phyloP scores from a whole-genome alignment of 2,797 vertebrate species.

The Pelochelys cantorii region DNA sequence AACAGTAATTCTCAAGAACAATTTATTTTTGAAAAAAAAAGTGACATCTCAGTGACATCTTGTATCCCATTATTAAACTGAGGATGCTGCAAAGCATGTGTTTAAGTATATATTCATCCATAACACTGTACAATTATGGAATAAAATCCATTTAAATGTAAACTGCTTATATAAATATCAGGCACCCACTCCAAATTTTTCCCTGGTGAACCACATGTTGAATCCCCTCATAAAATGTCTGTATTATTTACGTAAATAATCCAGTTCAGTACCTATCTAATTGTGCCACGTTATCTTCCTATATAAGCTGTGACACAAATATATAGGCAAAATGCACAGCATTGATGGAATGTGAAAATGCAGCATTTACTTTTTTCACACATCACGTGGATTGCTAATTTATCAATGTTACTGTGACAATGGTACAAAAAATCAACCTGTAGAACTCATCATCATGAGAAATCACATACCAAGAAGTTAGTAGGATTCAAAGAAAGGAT shows the following conservation, averaged over 20 bases:
- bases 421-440: slow-evolving; percentile 14
- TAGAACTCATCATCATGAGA: not conserved
- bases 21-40: slow-evolving; percentile 56
- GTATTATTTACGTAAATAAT: not conserved
- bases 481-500: slow-evolving; percentile 23
- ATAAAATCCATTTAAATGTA: not conserved
- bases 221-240: not conserved
- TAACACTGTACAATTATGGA: not conserved
- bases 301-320: not conserved
- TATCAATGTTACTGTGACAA: slow-evolving; percentile 11
- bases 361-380: not conserved
- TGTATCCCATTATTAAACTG: slow-evolving; percentile 21
- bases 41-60: not conserved
- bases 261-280: slow-evolving; percentile 29
- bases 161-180: not conserved
- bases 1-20: slow-evolving; percentile 65
- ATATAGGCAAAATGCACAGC: not conserved
- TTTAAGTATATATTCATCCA: slow-evolving; percentile 1
- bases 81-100: not conserved
- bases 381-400: not conserved
- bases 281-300: not conserved
- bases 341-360: not conserved
- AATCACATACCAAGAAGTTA: slow-evolving; percentile 1
- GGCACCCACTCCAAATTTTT: not conserved
- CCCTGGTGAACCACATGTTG: not conserved